phyloP scores from a whole-genome alignment of 2,797 vertebrate genomes.

The Brachymystax lenok region DNA sequence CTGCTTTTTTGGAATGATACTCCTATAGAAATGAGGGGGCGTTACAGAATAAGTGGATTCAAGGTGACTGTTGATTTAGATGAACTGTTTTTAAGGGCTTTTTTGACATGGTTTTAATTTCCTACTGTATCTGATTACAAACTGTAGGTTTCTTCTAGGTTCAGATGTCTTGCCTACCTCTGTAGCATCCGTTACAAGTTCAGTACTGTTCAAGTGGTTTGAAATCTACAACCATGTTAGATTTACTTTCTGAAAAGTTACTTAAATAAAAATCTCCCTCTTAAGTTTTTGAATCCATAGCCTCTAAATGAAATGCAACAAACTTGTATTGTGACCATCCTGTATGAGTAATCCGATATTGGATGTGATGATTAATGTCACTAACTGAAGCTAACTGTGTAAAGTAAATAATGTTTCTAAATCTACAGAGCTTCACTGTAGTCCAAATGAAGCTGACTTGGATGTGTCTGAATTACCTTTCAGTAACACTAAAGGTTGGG shows the following conservation, averaged over 20 bases:
- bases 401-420: neutral
- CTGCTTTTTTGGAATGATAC: conserved; percentile 43
- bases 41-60: conserved; percentile 54
- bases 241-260: neutral
- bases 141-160: conserved; percentile 56
- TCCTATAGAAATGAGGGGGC: conserved; percentile 36
- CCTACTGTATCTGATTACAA: conserved; percentile 17
- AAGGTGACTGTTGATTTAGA: conserved; percentile 12
- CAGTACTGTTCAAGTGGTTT: neutral
- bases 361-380: conserved; percentile 13
- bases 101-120: conserved; percentile 32
- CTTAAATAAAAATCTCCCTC: neutral
- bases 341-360: conserved; percentile 30
- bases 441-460: too few species aligned
- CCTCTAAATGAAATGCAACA: neutral
- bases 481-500: conserved; percentile 23
- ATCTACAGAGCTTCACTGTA: neutral
- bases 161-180: conserved; percentile 36
- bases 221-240: conserved; percentile 19
- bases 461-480: conserved; percentile 23
- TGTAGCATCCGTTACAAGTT: conserved; percentile 14
- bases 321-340: neutral
- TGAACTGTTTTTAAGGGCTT: conserved; percentile 34
- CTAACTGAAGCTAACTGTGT: neutral
- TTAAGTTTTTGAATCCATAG: neutral